A percentile compares a stretch with the other conserved stretches of the same genome.
Evolutionary conservation across 2,888 invertebrate species (phyloP).

Genomic region (Mythimna ferrago): DNA sequence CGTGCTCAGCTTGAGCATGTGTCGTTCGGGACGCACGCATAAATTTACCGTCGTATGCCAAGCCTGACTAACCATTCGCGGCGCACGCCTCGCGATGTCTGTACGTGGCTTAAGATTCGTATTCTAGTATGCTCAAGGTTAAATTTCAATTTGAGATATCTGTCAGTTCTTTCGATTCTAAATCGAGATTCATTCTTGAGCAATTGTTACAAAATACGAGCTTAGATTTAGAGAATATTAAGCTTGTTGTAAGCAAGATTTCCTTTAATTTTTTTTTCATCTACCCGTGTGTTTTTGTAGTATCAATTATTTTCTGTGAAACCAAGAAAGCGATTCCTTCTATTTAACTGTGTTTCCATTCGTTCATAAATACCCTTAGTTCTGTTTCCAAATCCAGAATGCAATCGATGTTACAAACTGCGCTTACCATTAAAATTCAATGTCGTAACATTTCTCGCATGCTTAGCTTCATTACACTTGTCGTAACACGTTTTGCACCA

Average conservation of each 20-base stretch:
- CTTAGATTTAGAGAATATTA: background rate
- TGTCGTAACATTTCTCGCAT: conserved; percentile 35
- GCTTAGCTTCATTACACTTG: conserved; percentile 41
- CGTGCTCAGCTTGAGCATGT: too few relatives aligned
- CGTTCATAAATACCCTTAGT: background rate
- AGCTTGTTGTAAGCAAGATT: background rate
- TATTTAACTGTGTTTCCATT: background rate
- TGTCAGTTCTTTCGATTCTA: background rate
- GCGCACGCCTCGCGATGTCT: too few relatives aligned
- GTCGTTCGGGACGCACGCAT: too few relatives aligned
- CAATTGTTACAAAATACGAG: background rate
- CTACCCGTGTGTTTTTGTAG: background rate
- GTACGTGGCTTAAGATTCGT: background rate
- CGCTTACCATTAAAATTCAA: conserved; percentile 19
- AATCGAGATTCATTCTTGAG: background rate
- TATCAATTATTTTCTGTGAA: conserved; percentile 3
- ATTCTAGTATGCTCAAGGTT: background rate
- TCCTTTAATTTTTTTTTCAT: background rate
- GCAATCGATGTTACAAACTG: conserved; percentile 12
- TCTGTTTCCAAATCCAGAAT: conserved; percentile 3
- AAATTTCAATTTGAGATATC: background rate
- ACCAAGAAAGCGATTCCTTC: background rate
- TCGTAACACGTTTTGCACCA: conserved; percentile 42
- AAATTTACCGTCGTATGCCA: too few relatives aligned
- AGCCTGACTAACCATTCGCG: too few relatives aligned